Evolutionary conservation across 2,113 vertebrate genomes (phyloP).

Genomic region (Noctilio leporinus): DNA sequence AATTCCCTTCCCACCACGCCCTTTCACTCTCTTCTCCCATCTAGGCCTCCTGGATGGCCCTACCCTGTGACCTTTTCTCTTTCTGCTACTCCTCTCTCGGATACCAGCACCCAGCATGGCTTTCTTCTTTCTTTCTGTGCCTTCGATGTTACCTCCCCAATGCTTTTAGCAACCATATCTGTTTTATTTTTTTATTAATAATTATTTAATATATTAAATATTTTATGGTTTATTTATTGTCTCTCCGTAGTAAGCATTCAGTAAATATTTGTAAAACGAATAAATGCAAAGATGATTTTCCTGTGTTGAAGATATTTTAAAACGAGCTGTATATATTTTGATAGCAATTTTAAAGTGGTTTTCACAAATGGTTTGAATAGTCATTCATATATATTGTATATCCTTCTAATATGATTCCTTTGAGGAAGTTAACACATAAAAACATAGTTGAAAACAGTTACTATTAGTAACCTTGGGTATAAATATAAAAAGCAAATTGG

Average conservation of each 20-base stretch:
- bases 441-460: not conserved
- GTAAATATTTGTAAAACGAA: not conserved
- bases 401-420: not conserved
- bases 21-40: not conserved
- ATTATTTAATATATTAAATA: not conserved
- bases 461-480: not conserved
- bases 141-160: not conserved
- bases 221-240: not conserved
- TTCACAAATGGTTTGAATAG: slow-evolving; percentile 27
- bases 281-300: not conserved
- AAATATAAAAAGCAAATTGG: slow-evolving; percentile 39
- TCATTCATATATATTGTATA: not conserved
- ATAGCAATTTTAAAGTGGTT: not conserved
- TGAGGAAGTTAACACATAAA: slow-evolving; percentile 11
- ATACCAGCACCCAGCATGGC: too few species aligned
- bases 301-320: not conserved
- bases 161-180: not conserved
- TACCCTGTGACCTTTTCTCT: not conserved
- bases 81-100: not conserved
- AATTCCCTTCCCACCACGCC: not conserved
- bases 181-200: not conserved
- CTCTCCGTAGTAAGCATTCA: not conserved
- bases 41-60: not conserved
- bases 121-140: not conserved
- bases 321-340: not conserved